phyloP scores from a whole-genome alignment of 2,797 vertebrate genomes.

The Monodelphis domestica region DNA sequence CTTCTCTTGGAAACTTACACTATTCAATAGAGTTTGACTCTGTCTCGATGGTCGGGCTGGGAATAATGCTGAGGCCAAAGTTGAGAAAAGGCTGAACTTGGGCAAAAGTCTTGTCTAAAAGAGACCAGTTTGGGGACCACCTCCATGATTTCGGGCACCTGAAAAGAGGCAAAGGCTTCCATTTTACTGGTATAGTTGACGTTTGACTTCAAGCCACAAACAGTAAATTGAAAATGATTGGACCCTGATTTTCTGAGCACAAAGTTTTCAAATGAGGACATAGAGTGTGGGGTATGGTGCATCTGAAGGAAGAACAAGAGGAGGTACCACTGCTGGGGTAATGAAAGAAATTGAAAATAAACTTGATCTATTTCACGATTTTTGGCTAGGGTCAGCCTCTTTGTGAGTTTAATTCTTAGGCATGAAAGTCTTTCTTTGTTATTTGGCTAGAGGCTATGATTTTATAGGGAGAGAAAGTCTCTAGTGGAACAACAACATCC shows the following conservation, averaged over 20 bases:
- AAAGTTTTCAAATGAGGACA: not conserved
- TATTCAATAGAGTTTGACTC: slow-evolving; percentile 7
- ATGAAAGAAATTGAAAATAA: not conserved
- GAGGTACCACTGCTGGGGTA: not conserved
- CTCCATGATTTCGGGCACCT: not conserved
- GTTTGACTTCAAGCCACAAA: not conserved
- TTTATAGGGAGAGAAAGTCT: not conserved
- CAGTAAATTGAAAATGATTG: not conserved
- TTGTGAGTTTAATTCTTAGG: not conserved
- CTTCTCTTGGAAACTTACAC: not conserved
- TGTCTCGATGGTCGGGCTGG: not conserved
- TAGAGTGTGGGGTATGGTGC: not conserved
- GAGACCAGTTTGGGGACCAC: not conserved
- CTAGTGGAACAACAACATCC: not conserved
- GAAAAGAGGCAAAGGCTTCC: not conserved
- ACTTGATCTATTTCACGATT: not conserved
- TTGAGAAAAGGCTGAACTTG: not conserved
- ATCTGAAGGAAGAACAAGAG: not conserved
- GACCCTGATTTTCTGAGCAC: not conserved
- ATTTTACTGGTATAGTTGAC: not conserved
- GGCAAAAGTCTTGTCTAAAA: not conserved
- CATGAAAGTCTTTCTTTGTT: not conserved
- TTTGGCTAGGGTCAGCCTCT: not conserved
- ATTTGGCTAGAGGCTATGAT: not conserved
- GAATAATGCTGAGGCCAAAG: not conserved